Evolutionary conservation across 2,888 invertebrate species (phyloP).

Genomic region (Melanargia galathea): DNA sequence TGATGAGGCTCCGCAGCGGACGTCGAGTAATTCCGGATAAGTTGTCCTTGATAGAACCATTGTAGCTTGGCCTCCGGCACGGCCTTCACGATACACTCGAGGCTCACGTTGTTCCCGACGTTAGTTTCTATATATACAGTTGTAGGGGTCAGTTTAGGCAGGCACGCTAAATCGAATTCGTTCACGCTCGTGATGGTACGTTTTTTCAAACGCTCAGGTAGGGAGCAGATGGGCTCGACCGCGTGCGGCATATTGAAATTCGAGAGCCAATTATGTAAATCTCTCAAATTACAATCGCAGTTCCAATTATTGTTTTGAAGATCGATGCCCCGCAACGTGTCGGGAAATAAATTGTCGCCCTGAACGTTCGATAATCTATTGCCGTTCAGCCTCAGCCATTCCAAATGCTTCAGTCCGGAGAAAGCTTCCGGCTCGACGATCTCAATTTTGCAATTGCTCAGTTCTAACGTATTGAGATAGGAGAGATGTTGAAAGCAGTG

Average conservation of each 20-base stretch:
- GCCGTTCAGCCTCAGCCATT: slow-evolving; percentile 92
- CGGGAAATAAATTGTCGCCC: slow-evolving; percentile 87
- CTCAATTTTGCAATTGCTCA: slow-evolving; percentile 91
- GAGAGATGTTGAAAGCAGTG: slow-evolving; percentile 88
- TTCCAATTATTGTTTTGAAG: slow-evolving; percentile 94
- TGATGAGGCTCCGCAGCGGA: slow-evolving; percentile 85
- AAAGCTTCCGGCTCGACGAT: slow-evolving; percentile 90
- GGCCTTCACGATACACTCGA: slow-evolving; percentile 90
- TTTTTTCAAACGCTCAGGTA: slow-evolving; percentile 85
- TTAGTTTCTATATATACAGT: slow-evolving; percentile 89
- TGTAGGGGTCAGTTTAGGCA: slow-evolving; percentile 89
- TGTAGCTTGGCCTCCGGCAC: slow-evolving; percentile 91
- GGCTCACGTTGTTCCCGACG: slow-evolving; percentile 90
- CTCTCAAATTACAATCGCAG: slow-evolving; percentile 91
- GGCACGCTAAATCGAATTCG: slow-evolving; percentile 88
- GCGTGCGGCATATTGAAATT: slow-evolving; percentile 89
- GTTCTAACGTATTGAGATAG: slow-evolving; percentile 89
- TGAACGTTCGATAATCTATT: slow-evolving; percentile 89
- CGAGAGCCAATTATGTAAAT: slow-evolving; percentile 89
- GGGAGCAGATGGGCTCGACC: slow-evolving; percentile 89
- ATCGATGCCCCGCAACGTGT: slow-evolving; percentile 89
- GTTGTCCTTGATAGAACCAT: slow-evolving; percentile 92
- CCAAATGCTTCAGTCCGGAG: slow-evolving; percentile 89
- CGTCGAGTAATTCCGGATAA: slow-evolving; percentile 88
- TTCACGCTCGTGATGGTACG: slow-evolving; percentile 86